Conservation (phyloP, 2,888 invertebrate genomes). For the Gryllus longicercus region DNA sequence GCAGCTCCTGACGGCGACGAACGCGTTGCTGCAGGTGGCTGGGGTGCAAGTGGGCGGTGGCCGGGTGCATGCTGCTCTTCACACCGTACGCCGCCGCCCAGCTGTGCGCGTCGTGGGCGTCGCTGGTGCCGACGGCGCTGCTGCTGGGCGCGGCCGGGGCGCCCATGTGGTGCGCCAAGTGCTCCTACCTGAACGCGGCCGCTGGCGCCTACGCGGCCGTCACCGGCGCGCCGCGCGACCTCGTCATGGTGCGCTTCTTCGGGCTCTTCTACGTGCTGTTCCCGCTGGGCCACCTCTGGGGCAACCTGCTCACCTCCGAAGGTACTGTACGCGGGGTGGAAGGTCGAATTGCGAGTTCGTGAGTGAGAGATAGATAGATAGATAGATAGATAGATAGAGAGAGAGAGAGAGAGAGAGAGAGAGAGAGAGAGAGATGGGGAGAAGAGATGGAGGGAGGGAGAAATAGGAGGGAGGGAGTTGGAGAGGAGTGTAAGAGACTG, state of each 20-base stretch:
- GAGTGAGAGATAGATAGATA: no score
- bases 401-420: no score
- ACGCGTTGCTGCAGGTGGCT: slow-evolving; percentile 62
- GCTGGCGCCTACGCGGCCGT: slow-evolving; percentile 74
- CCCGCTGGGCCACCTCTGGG: slow-evolving; percentile 94
- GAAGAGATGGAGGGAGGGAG: no score
- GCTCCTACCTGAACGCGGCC: slow-evolving; percentile 84
- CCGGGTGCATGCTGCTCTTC: slow-evolving; percentile 78
- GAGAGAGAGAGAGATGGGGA: no score
- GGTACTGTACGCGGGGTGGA: slow-evolving; percentile 50
- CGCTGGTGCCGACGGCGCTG: slow-evolving; percentile 78
- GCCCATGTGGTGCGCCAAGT: slow-evolving; percentile 93
- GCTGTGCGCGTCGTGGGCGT: slow-evolving; percentile 80
- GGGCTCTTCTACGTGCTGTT: slow-evolving; percentile 96
- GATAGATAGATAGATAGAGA: no score
- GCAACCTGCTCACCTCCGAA: slow-evolving; percentile 84
- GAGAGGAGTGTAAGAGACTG: no score
- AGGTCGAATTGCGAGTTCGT: no score
- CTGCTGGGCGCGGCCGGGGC: slow-evolving; percentile 86
- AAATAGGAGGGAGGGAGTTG: no score
- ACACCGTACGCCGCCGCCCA: slow-evolving; percentile 88
- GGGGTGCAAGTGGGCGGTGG: slow-evolving; percentile 87
- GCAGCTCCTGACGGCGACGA: no score
- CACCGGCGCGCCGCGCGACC: slow-evolving; percentile 62
- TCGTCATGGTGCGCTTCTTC: slow-evolving; percentile 72